A percentile compares a stretch with the other conserved stretches of the same genome.
Evolutionary conservation across 37 sponge, comb jelly and placozoan genomes (phyloP).

Genomic region (Spongilla lacustris): DNA sequence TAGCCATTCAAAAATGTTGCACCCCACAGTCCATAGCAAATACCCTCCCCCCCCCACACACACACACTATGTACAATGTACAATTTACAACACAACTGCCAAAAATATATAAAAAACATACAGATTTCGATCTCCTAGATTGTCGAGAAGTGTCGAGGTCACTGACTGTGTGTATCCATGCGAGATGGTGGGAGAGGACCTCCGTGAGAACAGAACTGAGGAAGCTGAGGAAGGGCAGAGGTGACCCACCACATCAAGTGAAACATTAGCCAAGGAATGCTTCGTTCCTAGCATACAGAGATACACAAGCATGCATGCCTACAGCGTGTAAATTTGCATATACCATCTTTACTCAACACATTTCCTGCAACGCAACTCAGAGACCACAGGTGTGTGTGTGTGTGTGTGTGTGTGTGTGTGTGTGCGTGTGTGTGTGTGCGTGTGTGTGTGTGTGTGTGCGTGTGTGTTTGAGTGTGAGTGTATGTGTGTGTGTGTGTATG

Average conservation of each 20-base stretch:
- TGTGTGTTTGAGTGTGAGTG: too few species aligned
- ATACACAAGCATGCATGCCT: too few species aligned
- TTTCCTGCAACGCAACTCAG: too few species aligned
- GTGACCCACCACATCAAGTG: slow-evolving; percentile 2
- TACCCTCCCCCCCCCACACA: neutral
- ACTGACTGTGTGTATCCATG: slow-evolving; percentile 70
- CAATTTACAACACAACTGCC: too few species aligned
- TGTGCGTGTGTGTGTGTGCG: neutral
- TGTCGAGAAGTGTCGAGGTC: slow-evolving; percentile 13
- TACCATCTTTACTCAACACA: too few species aligned
- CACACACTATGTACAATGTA: neutral
- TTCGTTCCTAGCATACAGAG: too few species aligned
- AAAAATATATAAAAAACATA: neutral
- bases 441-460: too few species aligned
- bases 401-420: slow-evolving; percentile 2
- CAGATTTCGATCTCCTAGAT: slow-evolving; percentile 41
- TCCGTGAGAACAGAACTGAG: slow-evolving; percentile 69
- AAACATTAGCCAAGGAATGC: too few species aligned
- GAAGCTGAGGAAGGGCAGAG: slow-evolving; percentile 50
- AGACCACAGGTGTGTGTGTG: slow-evolving; percentile 3
- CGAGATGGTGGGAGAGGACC: slow-evolving; percentile 78
- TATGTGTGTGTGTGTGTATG: too few species aligned
- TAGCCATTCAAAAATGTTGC: too few species aligned
- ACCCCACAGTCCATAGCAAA: too few species aligned
- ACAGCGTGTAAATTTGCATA: too few species aligned